These are phyloP conservation scores for Lordiphosa collinella DNA, from an alignment of 1,140 invertebrate genomes.

Conservation along the genomic window DNA sequence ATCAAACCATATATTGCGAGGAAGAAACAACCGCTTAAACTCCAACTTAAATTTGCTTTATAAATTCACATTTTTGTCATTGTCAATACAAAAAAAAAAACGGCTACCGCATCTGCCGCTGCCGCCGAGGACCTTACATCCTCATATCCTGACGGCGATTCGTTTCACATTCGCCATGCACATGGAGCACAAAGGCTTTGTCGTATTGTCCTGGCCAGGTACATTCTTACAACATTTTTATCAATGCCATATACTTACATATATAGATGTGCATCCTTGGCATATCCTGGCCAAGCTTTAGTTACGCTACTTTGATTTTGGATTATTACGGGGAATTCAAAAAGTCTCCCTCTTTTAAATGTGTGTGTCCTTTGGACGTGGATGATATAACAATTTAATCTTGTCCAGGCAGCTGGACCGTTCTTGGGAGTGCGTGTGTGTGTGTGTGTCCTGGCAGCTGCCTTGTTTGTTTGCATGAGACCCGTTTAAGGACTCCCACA, in stretches of 20 bases:
- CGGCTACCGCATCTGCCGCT: conserved; percentile 23
- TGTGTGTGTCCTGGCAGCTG: conserved; percentile 44
- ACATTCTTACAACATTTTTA: conserved; percentile 52
- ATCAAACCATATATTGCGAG: too few species aligned
- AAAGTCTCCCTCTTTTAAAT: conserved; percentile 5
- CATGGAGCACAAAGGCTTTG: conserved; percentile 46
- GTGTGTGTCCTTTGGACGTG: background rate
- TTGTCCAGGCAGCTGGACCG: conserved; percentile 28
- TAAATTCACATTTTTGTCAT: conserved; percentile 35
- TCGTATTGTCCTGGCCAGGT: conserved; percentile 42
- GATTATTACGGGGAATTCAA: conserved; percentile 29
- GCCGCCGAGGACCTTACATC: conserved; percentile 12
- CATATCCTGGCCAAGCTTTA: conserved; percentile 53
- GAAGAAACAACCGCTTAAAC: too few species aligned
- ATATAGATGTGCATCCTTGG: conserved; percentile 19
- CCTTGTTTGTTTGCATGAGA: conserved; percentile 37
- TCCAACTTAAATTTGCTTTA: background rate
- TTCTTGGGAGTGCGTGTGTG: background rate
- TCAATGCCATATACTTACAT: conserved; percentile 25
- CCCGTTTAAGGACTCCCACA: conserved; percentile 48
- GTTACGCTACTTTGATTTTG: conserved; percentile 70
- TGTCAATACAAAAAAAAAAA: background rate
- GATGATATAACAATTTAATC: conserved; percentile 49
- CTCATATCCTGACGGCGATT: conserved; percentile 53
- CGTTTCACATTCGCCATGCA: conserved; percentile 42